These are phyloP conservation scores for Papilio aristodemus DNA, from an alignment of 1,140 invertebrate genomes.

Conservation along the genomic window DNA sequence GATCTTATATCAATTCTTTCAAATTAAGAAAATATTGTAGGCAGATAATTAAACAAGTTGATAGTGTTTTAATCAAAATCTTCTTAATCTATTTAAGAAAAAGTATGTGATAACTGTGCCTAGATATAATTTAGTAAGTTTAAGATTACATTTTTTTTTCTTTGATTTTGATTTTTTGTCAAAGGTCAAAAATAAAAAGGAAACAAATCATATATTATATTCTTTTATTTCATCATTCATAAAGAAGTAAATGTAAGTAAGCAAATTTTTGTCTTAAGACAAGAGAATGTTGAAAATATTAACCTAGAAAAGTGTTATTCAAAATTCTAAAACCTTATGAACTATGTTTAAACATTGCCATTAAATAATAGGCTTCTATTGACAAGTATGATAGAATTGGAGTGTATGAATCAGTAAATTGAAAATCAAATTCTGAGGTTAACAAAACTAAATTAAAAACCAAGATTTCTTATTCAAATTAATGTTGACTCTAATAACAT, in stretches of 20 bases:
- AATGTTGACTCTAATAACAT: neutral
- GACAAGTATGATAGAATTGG: neutral
- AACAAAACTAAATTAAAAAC: no score
- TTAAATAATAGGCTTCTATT: neutral
- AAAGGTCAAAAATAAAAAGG: neutral
- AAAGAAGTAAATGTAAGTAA: constrained; percentile 8
- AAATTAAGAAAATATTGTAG: no score
- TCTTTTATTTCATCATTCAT: constrained; percentile 18
- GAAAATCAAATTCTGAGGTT: no score
- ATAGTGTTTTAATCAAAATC: no score
- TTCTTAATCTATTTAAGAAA: no score
- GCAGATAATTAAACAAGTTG: no score
- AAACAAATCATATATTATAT: neutral
- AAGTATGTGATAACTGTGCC: no score
- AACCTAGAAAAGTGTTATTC: neutral
- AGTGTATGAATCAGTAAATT: no score
- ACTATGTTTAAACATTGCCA: neutral
- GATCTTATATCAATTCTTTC: no score
- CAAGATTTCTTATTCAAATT: neutral
- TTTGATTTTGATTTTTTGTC: neutral
- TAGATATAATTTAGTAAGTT: neutral
- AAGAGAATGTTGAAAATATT: neutral
- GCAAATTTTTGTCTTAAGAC: neutral
- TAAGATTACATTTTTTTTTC: neutral
- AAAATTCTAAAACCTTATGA: constrained; percentile 3